phyloP scores from a whole-genome alignment of 2,888 invertebrate species.

The Hyppa rectilinea region DNA sequence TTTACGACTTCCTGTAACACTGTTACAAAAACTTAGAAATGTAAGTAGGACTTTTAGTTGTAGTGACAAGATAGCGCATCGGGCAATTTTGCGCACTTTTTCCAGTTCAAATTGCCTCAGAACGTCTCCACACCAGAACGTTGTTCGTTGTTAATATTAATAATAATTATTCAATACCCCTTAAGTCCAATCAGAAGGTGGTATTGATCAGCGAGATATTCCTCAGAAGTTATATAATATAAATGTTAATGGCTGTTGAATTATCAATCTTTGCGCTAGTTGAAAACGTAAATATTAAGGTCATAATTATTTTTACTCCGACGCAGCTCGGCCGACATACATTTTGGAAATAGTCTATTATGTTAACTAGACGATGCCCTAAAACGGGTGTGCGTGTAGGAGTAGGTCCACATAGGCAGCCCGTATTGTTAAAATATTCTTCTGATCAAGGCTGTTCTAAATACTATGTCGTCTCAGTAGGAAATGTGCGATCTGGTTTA shows the following conservation, averaged over 20 bases:
- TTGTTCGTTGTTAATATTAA: slow-evolving; percentile 10
- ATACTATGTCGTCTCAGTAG: slow-evolving; percentile 1
- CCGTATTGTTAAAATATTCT: slow-evolving; percentile 30
- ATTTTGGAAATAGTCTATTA: slow-evolving; percentile 16
- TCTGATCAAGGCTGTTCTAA: slow-evolving; percentile 22
- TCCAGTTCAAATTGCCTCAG: slow-evolving; percentile 36
- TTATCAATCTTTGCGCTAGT: slow-evolving; percentile 6
- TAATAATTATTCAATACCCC: slow-evolving; percentile 7
- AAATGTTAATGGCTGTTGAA: slow-evolving; percentile 32
- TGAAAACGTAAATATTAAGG: slow-evolving; percentile 10
- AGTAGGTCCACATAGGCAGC: slow-evolving; percentile 31
- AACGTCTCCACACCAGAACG: slow-evolving; percentile 36
- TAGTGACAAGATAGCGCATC: slow-evolving; percentile 13
- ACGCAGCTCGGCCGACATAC: neutral
- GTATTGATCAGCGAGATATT: slow-evolving; percentile 42
- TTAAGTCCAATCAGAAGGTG: slow-evolving; percentile 31
- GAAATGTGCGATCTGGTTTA: slow-evolving; percentile 1
- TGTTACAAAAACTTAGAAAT: slow-evolving; percentile 51
- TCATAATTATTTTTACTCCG: slow-evolving; percentile 24
- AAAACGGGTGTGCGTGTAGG: slow-evolving; percentile 10
- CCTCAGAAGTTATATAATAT: slow-evolving; percentile 33
- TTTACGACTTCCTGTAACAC: slow-evolving; percentile 58
- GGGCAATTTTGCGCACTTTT: slow-evolving; percentile 41
- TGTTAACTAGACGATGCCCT: slow-evolving; percentile 19
- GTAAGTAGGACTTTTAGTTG: slow-evolving; percentile 41